Base-by-base conservation (phyloP, 2,797 vertebrate species). In the Aulostomus chinensis region DNA sequence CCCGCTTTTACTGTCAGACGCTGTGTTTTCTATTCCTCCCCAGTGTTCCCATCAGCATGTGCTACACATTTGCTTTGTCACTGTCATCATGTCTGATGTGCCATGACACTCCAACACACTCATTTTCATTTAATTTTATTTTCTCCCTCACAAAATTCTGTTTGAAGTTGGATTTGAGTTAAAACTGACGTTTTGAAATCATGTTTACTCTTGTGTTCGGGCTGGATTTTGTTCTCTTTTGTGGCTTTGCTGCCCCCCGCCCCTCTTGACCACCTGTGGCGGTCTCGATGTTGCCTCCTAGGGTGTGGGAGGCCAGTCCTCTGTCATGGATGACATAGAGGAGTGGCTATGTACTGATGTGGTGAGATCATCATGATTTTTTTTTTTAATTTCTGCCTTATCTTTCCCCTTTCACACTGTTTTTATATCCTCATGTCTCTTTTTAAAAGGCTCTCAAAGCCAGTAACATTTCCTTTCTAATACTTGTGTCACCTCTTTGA, bases 321-420 rank as follows among this genome's bases (percentile, higher is more conserved):
- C 95, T 93, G 94, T 98, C 92, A 98, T 99, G 97, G 96, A 99
- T 94, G 96, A 99, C 93, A 97, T 99, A 94, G 97, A 99, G 95
- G 93, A 97, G 86, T 99, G 97, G 97, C 95, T 99, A 86, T 87
- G 94, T 93, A 94, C 94, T 58, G 97, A 99, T 81, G 92, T 99
- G 97, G 97, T 99, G 95, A 98, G 97, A 94, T 72, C 53, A 47
- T 77, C 78, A 76, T 80, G 59, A 73, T 83, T 84, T 90, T 90
- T 77, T 12, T 37, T 50, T 48, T 11, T 14, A 9, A 75, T 88
- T 92, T 92, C 66, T 67, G 88, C 77, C 82, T 87, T 14, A 4
- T 17, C 15, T 66, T 14, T 60, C 38, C 68, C 14, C 50, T 50
- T 43, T 48, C 48, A 12, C 16, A 5, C 18, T 32, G 14, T 46